Base-by-base conservation (phyloP, 2,113 vertebrate genomes). In the Panthera leo region DNA sequence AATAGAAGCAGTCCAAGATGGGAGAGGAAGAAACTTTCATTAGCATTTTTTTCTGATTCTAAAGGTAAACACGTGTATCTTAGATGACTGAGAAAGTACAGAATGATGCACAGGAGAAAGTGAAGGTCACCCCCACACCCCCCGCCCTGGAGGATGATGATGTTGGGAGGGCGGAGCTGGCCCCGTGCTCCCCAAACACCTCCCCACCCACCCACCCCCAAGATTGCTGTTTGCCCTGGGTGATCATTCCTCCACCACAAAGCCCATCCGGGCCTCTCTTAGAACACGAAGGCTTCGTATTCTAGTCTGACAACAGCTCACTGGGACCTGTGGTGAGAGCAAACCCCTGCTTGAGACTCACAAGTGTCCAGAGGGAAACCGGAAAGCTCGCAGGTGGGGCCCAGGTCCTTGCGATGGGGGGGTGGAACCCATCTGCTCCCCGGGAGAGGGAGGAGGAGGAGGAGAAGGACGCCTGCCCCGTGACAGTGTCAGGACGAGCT, bases 81-180 rank as follows among this genome's bases (percentile, higher is more conserved):
- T 63, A 92, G 42, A 65, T 63, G 34, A 76, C 14, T 73, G 27
- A 21, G 61, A 89, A 94, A 83, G n/a, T 15, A 71, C 13, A 67
- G 51, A 65, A 55, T 11, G 84, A 87, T 16, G 25, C 8, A 39
- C 70, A 36, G 3, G 63, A 91, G 89, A 58, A 75, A 68, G 48
- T 58, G 5, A 94, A 13, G 53, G 10, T 39, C 55, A 27, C 5
- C n/a, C 9, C 42, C 67, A 39, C 13, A 8, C 19, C 29, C 23
- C 12, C 12, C 6, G 0, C 12, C 6, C 0, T 4, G 29, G 36
- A n/a, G 51, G 15, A 34, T 23, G 71, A 27, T 36, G 71, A 27
- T 42, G 29, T 5, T 18, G 39, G 55, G 25, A 31, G 7, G 3
- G 3, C 21, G 8, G 39, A 34, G 13, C 51, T 76, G 58, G 29